Evolutionary conservation across 2,797 vertebrate species (phyloP), one percentile per base, ranked within the genome.

Genomic region (Urocyon cinereoargenteus): DNA sequence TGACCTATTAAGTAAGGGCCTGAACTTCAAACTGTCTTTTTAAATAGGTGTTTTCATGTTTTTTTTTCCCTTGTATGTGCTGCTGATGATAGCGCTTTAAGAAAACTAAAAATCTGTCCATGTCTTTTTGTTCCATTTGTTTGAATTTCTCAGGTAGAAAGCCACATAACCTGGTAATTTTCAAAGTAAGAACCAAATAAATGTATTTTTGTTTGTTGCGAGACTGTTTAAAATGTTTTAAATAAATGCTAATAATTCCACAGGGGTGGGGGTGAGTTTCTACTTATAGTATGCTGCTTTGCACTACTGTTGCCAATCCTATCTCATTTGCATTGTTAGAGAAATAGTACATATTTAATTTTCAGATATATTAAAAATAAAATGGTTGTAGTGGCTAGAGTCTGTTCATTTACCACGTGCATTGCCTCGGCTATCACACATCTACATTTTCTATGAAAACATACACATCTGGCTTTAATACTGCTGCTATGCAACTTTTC

Each of bases 181-280:
- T 97, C 89, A 94, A 97, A 94, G 89, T 64, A 93, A 94, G 93
- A 97, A 97, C 86, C 96, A 97, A 96, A 95, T 66, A 98, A 96
- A 88, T 96, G 62, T 97, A 96, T 97, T 97, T 96, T 97, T 95
- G 86, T 92, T 96, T 97, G 95, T 98, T 81, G 90, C 53, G 95
- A 96, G 82, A 91, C 53, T 66, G 75, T 96, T 92, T 75, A 84
- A 95, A 96, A 94, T 83, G 94, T 81, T 93, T 86, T 89, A 96
- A 85, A 93, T 95, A 96, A 68, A 87, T 89, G 84, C 49, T 88
- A 36, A 83, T 86, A 84, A 89, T 91, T 93, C 73, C 79, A 91
- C 28, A 55, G 40, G 79, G 40, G 12, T 2, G 57, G 51, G 40
- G 11, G 21, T 28, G 62, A 36, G 51, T 96, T 94, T 96, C 97